Evolutionary conservation across 2,113 vertebrate genomes (phyloP), one percentile per base, ranked within the genome.

Genomic region (Atractosteus spatula): DNA sequence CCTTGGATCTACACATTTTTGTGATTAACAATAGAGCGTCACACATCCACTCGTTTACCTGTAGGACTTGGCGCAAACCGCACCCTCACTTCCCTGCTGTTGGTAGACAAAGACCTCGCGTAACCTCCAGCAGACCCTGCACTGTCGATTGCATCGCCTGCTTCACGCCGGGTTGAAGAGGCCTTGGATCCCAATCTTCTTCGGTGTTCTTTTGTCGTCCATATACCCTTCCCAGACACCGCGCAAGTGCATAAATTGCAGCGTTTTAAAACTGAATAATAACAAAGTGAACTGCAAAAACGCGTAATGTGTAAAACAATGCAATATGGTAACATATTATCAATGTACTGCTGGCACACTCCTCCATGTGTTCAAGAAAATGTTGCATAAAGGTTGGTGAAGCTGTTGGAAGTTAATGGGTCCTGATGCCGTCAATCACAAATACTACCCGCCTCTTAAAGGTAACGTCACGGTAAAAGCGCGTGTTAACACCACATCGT

Each of bases 41-140:
- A 13, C 3, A 0, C 8, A 2, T 11, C 5, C 11, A 8, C 3
- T 4, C n/a, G 0, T 57, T 90, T 86, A 97, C 96, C 96, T 90
- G 96, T 98, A 55, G 96, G 96, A 79, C 96, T 98, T 13, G 96
- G 96, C 0, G 95, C 96, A 71, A 98, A 97, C 12, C 96, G 79
- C 73, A 98, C 95, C 77, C 96, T 86, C 4, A 94, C 91, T 16
- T 80, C 82, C 0, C 74, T 75, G 2, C 54, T 80, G 14, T 65
- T 67, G 2, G 70, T 69, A 71, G 81, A 85, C 73, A 80, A 81
- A 56, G 79, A 42, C 62, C 62, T 82, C 0, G 1, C 59, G 0
- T n/a, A 43, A 0, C 43, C 47, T 10, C 47, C 47, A 7, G 47
- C 47, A 7, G 47, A 51, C 47, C 4, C 47, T 7, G 7, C 2